Evolutionary conservation across 35 echinoderm and acorn worm genomes (phyloP), one percentile per base, ranked within the genome.

Genomic region (Nesometra sesokonis): DNA sequence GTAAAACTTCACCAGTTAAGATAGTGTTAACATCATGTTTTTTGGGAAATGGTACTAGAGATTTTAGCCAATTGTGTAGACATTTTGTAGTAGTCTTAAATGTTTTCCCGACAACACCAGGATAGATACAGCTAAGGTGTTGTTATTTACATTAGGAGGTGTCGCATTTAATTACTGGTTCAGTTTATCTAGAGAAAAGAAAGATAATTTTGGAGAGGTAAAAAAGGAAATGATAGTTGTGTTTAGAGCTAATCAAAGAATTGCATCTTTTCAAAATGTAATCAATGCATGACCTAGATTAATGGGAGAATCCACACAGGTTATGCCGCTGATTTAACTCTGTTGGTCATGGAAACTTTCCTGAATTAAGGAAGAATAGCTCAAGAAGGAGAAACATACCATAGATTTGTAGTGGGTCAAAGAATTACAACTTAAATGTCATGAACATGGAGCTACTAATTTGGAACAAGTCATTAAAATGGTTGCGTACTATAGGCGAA

Each of bases 161-260:
- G 0, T 77, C 13, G 83, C 87, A 29, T 93, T 93, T 77, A 39
- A 11, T 17, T 81, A 84, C 29, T 87, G 87, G 91, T 37, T 89
- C 83, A 36, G 3, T 11, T 76, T 93, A 15, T 23, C 46, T 21
- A 32, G 21, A 36, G 29, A 17, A 9, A 32, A 37, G 0, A 86
- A 93, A 78, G 35, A 32, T 7, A 76, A 89, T 30, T 84, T 34
- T 32, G 23, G 0, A 0, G 36, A 35, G 57, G 46, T 21, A 0
- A 89, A 84, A 27, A 19, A 11, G 9, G 0, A 27, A 1, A 13
- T 67, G 52, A 67, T 19, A 11, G 23, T 13, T 5, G 52, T 67
- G 23, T 67, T 67, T 67, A 11, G 52, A 19, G 52, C 52, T 19
- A 19, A 67, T 19, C 7, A 67, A 13, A 67, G 23, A 67, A 76